A percentile compares a stretch with the other conserved stretches of the same genome.
Conservation (phyloP, 2,888 invertebrate genomes). For the Leptinotarsa juncta region DNA sequence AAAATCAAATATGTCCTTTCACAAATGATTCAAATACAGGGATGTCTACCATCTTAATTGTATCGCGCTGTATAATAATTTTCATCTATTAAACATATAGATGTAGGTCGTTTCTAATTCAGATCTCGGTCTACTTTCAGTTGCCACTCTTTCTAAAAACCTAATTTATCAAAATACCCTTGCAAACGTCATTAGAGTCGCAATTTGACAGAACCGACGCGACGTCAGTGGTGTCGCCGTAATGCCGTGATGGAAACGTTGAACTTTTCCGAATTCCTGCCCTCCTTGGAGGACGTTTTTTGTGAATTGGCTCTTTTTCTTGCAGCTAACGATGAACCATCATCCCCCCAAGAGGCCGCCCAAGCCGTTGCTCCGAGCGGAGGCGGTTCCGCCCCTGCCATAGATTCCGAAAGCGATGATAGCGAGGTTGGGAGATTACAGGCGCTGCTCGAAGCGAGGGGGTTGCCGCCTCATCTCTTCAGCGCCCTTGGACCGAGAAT, state of each 20-base stretch:
- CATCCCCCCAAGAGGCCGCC: constrained; percentile 64
- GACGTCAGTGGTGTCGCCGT: background rate
- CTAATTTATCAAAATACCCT: background rate
- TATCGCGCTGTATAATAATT: too few species aligned
- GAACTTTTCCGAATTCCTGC: constrained; percentile 34
- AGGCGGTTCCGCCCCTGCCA: constrained; percentile 35
- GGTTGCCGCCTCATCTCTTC: constrained; percentile 95
- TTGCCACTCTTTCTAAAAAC: too few species aligned
- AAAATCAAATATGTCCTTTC: too few species aligned
- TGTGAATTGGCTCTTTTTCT: constrained; percentile 34
- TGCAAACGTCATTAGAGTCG: background rate
- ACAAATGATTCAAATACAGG: too few species aligned
- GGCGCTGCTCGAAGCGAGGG: constrained; percentile 93
- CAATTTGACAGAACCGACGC: background rate
- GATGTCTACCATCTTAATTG: too few species aligned
- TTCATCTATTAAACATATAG: too few species aligned
- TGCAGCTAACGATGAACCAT: constrained; percentile 62
- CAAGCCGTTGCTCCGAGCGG: constrained; percentile 61
- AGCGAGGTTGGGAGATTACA: constrained; percentile 96
- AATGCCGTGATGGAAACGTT: constrained; percentile 34
- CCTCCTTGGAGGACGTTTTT: constrained; percentile 32
- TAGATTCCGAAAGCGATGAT: constrained; percentile 86
- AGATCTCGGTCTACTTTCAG: background rate
- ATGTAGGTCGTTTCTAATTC: too few species aligned
- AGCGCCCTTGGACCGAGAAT: constrained; percentile 95